These are phyloP conservation scores for Penaeus chinensis DNA, from an alignment of 1,140 invertebrate genomes.

Conservation along the genomic window DNA sequence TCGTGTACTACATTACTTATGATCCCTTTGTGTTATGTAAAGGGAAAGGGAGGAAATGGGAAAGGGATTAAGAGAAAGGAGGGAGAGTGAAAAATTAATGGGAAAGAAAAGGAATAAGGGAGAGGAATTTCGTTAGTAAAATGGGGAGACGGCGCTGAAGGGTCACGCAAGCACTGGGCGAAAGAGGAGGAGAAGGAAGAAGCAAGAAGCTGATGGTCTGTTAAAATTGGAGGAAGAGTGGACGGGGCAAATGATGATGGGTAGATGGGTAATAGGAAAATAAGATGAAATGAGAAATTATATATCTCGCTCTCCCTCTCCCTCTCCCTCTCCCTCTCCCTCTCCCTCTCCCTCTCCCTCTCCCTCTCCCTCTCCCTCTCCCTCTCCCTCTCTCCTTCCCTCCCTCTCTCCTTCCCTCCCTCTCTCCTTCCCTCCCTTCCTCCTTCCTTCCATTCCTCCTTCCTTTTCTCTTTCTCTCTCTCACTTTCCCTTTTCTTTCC, in stretches of 20 bases:
- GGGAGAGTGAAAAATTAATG: not conserved
- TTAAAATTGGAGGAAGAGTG: no score
- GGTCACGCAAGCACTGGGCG: no score
- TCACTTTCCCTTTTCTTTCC: not conserved
- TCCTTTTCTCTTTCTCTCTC: not conserved
- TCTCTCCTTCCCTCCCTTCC: not conserved
- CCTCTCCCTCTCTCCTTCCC: slow-evolving; percentile 7
- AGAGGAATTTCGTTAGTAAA: not conserved
- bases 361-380: slow-evolving; percentile 14
- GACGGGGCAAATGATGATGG: no score
- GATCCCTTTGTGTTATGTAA: not conserved
- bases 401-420: not conserved
- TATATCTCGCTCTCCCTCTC: not conserved
- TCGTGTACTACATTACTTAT: no score
- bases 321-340: not conserved
- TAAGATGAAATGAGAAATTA: no score
- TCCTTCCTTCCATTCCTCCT: not conserved
- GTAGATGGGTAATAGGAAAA: no score
- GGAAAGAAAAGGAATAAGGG: not conserved
- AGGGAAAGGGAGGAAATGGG: not conserved
- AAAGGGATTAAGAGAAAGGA: not conserved
- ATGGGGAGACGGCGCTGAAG: no score
- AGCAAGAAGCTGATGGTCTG: no score
- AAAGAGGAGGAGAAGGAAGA: no score
- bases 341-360: slow-evolving; percentile 5